Percentiles rank a stretch among this genome's conserved stretches.
Conservation (phyloP, 1,140 invertebrate genomes). For the Orius insidiosus region DNA sequence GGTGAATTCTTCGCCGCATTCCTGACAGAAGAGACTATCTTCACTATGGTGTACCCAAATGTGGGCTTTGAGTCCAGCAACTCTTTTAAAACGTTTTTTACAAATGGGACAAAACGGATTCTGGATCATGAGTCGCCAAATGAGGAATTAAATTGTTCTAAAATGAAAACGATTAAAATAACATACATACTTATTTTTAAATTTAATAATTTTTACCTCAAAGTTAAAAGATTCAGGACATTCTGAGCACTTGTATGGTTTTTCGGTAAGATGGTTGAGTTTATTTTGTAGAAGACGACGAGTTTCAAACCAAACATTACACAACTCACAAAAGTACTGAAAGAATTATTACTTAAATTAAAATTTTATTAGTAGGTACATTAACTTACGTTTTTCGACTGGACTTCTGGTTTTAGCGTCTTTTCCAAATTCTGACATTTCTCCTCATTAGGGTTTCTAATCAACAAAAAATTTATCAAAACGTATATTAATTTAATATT, state of each 20-base stretch:
- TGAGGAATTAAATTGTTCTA: conserved; percentile 41
- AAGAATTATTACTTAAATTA: no score
- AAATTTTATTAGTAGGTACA: no score
- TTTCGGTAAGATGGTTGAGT: conserved; percentile 40
- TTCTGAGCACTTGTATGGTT: conserved; percentile 38
- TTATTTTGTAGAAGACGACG: conserved; percentile 32
- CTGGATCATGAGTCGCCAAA: conserved; percentile 36
- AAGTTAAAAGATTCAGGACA: conserved; percentile 45
- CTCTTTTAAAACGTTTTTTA: conserved; percentile 38
- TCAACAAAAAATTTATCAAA: no score
- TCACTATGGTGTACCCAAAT: conserved; percentile 48
- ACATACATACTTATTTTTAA: conserved; percentile 14
- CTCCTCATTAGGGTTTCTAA: background rate
- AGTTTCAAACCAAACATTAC: conserved; percentile 34
- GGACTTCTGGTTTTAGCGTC: background rate
- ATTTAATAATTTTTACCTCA: conserved; percentile 27
- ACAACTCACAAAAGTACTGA: conserved; percentile 34
- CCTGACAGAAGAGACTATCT: conserved; percentile 45
- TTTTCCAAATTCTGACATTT: background rate
- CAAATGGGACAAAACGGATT: conserved; percentile 47
- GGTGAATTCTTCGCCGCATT: conserved; percentile 50
- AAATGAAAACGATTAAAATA: conserved; percentile 21
- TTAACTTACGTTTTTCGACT: background rate
- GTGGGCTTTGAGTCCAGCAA: conserved; percentile 54
- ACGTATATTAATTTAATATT: no score